These are phyloP conservation scores for Corythornis cristatus DNA, from an alignment of 2,113 vertebrate species.

Conservation along the genomic window DNA sequence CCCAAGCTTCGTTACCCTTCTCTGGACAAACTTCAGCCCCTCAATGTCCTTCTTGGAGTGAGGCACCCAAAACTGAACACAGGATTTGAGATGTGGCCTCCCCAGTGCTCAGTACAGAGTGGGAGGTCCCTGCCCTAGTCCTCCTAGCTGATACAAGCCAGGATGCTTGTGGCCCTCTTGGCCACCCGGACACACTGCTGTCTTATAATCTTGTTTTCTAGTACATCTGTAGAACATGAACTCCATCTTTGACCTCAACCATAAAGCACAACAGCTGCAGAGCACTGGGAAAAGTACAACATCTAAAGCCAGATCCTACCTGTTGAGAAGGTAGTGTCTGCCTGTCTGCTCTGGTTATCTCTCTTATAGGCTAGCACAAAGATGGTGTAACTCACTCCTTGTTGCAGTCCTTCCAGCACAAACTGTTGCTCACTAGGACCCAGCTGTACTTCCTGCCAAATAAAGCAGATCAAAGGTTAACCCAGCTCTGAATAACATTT, in stretches of 20 bases:
- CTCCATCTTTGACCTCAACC: neutral
- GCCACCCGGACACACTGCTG: neutral
- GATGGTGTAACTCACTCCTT: constrained; percentile 74
- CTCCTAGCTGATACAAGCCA: neutral
- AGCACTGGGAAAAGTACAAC: neutral
- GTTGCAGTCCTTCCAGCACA: constrained; percentile 74
- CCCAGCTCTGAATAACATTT: neutral
- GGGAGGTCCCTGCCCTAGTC: neutral
- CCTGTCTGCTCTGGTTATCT: constrained; percentile 75
- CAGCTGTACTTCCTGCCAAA: constrained; percentile 74
- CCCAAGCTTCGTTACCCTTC: neutral
- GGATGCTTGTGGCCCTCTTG: neutral
- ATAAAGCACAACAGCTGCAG: neutral
- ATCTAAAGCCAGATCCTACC: constrained; percentile 59
- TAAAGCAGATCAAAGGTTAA: neutral
- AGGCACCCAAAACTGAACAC: neutral
- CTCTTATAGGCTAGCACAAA: constrained; percentile 82
- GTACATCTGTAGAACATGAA: neutral
- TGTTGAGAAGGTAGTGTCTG: constrained; percentile 79
- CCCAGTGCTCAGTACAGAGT: neutral
- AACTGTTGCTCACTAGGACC: constrained; percentile 66
- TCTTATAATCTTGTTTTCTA: neutral
- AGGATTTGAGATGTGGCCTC: neutral
- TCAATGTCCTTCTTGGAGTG: neutral
- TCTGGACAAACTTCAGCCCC: neutral